Conservation (phyloP, 2,797 vertebrate genomes). For the Buphagus erythrorhynchus region DNA sequence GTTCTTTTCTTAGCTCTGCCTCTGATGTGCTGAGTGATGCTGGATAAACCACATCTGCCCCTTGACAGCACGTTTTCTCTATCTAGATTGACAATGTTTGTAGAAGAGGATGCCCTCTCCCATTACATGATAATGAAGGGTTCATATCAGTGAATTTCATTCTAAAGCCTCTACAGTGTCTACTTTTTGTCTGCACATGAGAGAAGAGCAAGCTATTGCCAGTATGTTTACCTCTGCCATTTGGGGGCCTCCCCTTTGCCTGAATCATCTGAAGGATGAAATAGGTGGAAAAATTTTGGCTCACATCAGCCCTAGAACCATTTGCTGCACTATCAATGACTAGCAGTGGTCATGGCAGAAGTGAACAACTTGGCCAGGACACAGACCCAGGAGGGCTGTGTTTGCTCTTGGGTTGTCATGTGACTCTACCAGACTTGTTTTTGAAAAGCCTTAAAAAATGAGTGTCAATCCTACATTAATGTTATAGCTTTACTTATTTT, state of each 20-base stretch:
- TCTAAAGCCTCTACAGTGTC: background rate
- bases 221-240: background rate
- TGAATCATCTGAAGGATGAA: background rate
- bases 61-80: background rate
- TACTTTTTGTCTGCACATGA: background rate
- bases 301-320: background rate
- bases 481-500: background rate
- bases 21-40: background rate
- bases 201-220: background rate
- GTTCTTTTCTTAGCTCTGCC: background rate
- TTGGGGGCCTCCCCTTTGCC: background rate
- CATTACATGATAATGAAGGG: background rate
- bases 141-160: background rate
- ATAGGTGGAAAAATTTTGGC: background rate
- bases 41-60: background rate
- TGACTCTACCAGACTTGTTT: background rate
- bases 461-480: background rate
- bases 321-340: background rate
- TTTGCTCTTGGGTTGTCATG: background rate
- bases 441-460: background rate
- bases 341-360: background rate
- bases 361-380: background rate
- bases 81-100: background rate
- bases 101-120: background rate
- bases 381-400: background rate